Evolutionary conservation across 2,888 invertebrate species (phyloP), one percentile per base, ranked within the genome.

Genomic region (Synergus laeviventris): DNA sequence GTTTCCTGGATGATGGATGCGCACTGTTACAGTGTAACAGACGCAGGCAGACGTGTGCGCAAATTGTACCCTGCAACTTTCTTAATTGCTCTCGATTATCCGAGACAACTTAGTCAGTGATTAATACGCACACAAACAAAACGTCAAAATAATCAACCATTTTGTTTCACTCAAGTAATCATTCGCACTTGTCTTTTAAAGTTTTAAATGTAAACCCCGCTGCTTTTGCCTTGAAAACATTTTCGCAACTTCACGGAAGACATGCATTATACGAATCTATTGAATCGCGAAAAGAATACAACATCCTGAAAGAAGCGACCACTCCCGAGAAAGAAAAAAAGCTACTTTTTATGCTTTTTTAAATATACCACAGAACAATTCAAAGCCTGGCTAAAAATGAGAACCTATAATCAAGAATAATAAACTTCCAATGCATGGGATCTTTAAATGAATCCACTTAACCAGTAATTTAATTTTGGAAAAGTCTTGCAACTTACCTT

Each of bases 1-100:
- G 49, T 54, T 54, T 18, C n/a, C 49, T 9, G 9, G 18, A 54
- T 54, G 49, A 54, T 54, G 49, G 49, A 54, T 54, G 8, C 49
- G 49, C 9, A 2, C 49, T 54, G 49, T 49, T 49, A 49, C n/a
- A 54, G 49, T n/a, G 49, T 54, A 54, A 54, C 49, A 54, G 18
- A 18, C 49, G 49, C 9, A 49, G 49, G 9, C 49, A 54, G 49
- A 24, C 59, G 14, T 59, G 1, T 59, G 59, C 14, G 59, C 59
- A 59, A 59, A 59, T 59, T 59, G 24, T 24, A 24, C 14, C 59
- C 11, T 11, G 59, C 59, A 59, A 59, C 21, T 59, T 59, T 59
- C 59, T 24, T 59, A 59, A 59, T 59, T 59, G 59, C n/a, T 18
- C 49, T 8, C 49, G 18, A 54, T 54, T 18, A 54, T 54, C n/a